A percentile compares a stretch with the other conserved stretches of the same genome.
phyloP scores from a whole-genome alignment of 2,797 vertebrate species.

The Siniperca obscura region DNA sequence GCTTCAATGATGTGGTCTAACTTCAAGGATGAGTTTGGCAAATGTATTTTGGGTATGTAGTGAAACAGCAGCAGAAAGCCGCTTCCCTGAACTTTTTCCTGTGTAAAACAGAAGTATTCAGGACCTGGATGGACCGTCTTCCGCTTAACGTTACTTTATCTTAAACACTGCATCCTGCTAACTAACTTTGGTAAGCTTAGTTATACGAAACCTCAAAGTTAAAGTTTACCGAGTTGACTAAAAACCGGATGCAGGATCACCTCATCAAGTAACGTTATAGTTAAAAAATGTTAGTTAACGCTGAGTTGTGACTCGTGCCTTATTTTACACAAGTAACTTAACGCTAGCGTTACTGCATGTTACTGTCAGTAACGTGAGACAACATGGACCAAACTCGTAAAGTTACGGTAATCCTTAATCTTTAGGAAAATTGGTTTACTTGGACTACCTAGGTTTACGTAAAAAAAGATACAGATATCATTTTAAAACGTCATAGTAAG shows the following conservation, averaged over 20 bases:
- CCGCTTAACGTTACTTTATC: neutral
- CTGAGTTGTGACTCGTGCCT: neutral
- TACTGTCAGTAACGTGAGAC: neutral
- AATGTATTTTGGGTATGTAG: neutral
- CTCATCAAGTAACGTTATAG: neutral
- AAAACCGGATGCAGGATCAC: neutral
- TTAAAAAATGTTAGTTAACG: too few species aligned
- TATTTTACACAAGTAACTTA: neutral
- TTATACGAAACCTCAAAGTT: neutral
- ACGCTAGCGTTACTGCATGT: neutral
- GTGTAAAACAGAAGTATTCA: too few species aligned
- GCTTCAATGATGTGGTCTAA: neutral
- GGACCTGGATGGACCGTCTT: neutral
- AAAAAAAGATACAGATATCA: neutral
- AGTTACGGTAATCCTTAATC: fast-evolving
- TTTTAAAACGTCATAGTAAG: neutral
- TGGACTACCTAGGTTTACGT: neutral
- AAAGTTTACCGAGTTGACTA: neutral
- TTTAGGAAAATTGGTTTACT: neutral
- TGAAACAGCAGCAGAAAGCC: too few species aligned
- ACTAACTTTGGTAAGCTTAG: neutral
- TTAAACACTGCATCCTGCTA: neutral
- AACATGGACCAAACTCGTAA: neutral
- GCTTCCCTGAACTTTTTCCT: too few species aligned
- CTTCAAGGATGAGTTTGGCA: neutral